Conservation (phyloP, 64 coral and sea anemone species). For the Platygyra sinensis region DNA sequence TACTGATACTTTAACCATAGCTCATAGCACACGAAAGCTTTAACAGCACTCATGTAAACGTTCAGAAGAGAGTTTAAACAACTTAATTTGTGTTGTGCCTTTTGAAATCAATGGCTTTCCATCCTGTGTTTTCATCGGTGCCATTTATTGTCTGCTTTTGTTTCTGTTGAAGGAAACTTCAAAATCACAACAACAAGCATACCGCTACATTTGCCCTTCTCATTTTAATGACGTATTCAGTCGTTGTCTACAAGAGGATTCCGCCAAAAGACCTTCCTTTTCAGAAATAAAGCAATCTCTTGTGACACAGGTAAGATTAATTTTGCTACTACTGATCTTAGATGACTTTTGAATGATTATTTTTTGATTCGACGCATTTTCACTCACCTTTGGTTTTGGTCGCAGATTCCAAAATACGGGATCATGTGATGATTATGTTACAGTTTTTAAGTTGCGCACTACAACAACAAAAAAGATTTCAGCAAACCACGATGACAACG, state of each 20-base stretch:
- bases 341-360: too few species aligned
- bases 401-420: too few species aligned
- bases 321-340: not conserved
- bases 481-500: too few species aligned
- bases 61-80: too few species aligned
- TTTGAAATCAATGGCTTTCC: not conserved
- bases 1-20: too few species aligned
- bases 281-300: conserved; percentile 9
- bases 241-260: not conserved
- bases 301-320: not conserved
- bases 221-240: conserved; percentile 25
- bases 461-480: too few species aligned
- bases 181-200: not conserved
- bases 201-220: not conserved
- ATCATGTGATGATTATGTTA: too few species aligned
- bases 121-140: not conserved
- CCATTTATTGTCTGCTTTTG: not conserved
- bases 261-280: not conserved
- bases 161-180: not conserved
- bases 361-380: too few species aligned
- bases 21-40: too few species aligned
- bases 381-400: too few species aligned
- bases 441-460: too few species aligned
- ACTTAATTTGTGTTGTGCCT: not conserved
- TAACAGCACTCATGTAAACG: too few species aligned